Evolutionary conservation across 2,888 invertebrate species (phyloP), one percentile per base, ranked within the genome.

Genomic region (Frankliniella intonsa): DNA sequence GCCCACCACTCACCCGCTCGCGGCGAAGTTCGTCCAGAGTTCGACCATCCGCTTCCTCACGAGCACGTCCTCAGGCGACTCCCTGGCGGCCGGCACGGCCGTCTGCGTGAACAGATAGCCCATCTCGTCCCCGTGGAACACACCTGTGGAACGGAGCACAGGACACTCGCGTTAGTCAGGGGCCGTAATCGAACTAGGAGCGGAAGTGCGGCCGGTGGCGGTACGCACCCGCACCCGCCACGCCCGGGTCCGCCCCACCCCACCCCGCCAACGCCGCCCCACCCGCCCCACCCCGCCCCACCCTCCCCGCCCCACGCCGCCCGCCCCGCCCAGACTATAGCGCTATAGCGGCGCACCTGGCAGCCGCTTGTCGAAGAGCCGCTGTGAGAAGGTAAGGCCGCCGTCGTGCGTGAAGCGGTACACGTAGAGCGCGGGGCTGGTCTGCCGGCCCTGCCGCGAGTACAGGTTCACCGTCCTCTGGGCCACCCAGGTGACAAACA

Each of bases 21-120:
- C 90, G 0, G 92, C 92, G 86, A 93, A 93, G 85, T 92, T 92
- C 0, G 91, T 90, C 92, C 93, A 92, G 87, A 92, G 87, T 27
- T 88, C 86, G n/a, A 89, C 88, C 85, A 92, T 87, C 50, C 88
- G 87, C 49, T 89, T 86, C 9, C 89, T 87, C 12, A 91, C 88
- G 38, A 88, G 83, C 83, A 85, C 86, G 84, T 89, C 90, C 7
- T 82, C 80, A 17, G 82, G 81, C 38, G 81, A 79, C 19, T 83
- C 81, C 11, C 83, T 76, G 51, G 82, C 81, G 50, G 80, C 76
- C 11, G 84, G 80, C 27, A 83, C 69, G 8, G 83, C 55, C 22
- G 27, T 27, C 49, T 83, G 79, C 11, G 83, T 83, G 76, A 84
- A 84, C n/a, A 84, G 51, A 81, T 83, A 84, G 38, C 82, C 82